These are phyloP conservation scores for Plectropomus leopardus DNA, from an alignment of 2,113 vertebrate genomes.

Conservation along the genomic window DNA sequence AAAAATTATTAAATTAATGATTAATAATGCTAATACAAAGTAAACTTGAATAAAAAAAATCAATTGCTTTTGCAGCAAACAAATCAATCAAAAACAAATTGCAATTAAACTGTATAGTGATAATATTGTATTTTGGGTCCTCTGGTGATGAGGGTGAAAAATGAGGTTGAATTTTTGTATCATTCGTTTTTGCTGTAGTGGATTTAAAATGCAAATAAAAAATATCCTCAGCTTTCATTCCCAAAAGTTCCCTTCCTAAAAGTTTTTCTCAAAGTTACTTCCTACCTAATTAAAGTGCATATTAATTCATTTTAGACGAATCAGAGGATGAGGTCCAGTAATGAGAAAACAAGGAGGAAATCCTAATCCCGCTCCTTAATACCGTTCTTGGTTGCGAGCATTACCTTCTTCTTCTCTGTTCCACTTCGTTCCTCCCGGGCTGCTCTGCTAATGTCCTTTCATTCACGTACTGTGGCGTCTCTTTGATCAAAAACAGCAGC, in stretches of 20 bases:
- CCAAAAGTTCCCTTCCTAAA: background rate
- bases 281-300: background rate
- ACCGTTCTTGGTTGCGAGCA: background rate
- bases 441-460: background rate
- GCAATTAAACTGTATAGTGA: too few relatives aligned
- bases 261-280: background rate
- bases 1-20: too few relatives aligned
- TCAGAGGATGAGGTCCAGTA: background rate
- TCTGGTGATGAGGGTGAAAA: too few relatives aligned
- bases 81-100: too few relatives aligned
- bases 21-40: too few relatives aligned
- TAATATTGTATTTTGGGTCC: too few relatives aligned
- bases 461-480: background rate
- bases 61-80: too few relatives aligned
- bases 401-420: background rate
- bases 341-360: slow-evolving; percentile 8
- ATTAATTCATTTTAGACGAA: background rate
- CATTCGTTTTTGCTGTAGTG: background rate
- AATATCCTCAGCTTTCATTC: background rate
- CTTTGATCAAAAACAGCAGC: background rate
- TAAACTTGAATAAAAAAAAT: too few relatives aligned
- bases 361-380: background rate
- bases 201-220: background rate
- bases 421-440: background rate
- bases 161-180: background rate